Conservation (phyloP, 1,140 invertebrate species). For the Eupristina koningsbergeri region DNA sequence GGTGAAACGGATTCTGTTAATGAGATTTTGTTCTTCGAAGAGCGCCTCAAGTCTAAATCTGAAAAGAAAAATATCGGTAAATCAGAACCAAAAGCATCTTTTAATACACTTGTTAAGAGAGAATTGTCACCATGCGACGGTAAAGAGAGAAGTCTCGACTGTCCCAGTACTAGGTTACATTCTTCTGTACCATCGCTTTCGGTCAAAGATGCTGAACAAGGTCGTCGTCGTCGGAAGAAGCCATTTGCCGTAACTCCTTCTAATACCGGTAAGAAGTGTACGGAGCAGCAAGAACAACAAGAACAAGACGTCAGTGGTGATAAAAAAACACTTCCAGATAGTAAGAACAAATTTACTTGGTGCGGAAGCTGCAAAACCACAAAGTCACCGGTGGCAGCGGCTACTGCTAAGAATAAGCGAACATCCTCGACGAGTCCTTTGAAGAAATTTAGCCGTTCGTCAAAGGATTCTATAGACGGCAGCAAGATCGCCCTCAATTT, state of each 20-base stretch:
- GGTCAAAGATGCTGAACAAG: background rate
- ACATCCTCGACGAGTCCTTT: conserved; percentile 60
- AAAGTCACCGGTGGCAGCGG: background rate
- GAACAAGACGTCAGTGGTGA: background rate
- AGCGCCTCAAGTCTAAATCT: background rate
- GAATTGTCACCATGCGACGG: background rate
- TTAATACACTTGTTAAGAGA: background rate
- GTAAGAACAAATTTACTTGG: conserved; percentile 59
- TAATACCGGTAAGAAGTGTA: conserved; percentile 33
- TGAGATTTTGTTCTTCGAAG: background rate
- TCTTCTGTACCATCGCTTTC: background rate
- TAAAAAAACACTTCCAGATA: background rate
- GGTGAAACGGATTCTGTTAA: background rate
- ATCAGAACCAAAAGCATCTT: background rate
- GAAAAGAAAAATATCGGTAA: background rate
- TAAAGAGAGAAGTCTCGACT: conserved; percentile 43
- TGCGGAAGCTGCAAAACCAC: conserved; percentile 53
- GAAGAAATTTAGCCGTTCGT: conserved; percentile 66
- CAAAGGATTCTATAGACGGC: conserved; percentile 56
- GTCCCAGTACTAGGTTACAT: conserved; percentile 6
- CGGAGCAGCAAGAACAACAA: conserved; percentile 39
- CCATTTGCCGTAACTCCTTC: background rate
- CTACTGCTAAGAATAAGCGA: conserved; percentile 58
- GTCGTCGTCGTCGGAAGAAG: background rate
- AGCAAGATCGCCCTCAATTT: conserved; percentile 67